These are phyloP conservation scores for Microcebus tavaratra DNA, from an alignment of 2,113 vertebrate species.

Conservation along the genomic window DNA sequence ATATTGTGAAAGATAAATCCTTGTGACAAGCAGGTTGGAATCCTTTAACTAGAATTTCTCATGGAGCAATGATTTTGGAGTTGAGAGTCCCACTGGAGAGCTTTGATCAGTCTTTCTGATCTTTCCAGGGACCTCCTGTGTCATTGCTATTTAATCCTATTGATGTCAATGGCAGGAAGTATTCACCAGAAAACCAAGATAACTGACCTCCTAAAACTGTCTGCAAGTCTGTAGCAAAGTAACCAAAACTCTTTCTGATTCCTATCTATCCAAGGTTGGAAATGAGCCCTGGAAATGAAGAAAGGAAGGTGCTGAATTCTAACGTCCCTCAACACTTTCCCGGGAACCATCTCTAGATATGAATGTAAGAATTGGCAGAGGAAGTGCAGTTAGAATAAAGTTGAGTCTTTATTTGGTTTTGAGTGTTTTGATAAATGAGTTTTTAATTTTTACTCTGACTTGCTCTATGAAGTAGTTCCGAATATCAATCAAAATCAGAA, in stretches of 20 bases:
- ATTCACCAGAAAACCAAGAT: background rate
- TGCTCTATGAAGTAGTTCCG: background rate
- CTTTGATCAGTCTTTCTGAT: background rate
- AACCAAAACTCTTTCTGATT: background rate
- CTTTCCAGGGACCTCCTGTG: background rate
- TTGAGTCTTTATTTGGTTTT: background rate
- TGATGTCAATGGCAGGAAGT: background rate
- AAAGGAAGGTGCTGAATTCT: background rate
- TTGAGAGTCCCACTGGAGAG: background rate
- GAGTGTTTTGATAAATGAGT: background rate
- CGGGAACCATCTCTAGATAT: background rate
- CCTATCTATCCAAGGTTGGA: background rate
- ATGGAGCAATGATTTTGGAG: background rate
- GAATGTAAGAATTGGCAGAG: background rate
- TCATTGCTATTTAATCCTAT: background rate
- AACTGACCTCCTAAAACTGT: background rate
- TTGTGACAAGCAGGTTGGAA: background rate
- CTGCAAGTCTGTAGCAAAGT: background rate
- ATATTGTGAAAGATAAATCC: background rate
- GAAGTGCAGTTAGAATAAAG: background rate
- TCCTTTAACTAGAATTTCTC: background rate
- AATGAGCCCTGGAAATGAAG: background rate
- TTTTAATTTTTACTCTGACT: conserved; percentile 33
- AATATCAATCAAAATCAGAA: background rate
- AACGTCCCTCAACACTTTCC: background rate